phyloP scores from a whole-genome alignment of 2,113 vertebrate species.

The Lycaon pictus region DNA sequence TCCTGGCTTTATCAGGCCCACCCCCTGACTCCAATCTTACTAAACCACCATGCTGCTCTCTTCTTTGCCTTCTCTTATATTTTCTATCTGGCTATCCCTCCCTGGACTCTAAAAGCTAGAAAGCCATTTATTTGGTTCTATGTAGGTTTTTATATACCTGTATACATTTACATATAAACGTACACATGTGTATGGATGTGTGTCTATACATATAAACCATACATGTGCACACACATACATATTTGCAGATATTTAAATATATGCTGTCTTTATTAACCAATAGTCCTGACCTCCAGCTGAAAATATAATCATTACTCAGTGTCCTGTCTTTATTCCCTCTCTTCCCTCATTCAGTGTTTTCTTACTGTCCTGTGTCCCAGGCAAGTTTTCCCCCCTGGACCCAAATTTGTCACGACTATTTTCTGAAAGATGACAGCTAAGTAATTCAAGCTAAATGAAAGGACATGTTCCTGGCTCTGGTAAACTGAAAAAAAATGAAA shows the following conservation, averaged over 20 bases:
- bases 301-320: background rate
- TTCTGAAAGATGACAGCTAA: conserved; percentile 54
- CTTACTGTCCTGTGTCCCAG: background rate
- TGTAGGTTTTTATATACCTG: background rate
- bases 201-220: too few species aligned
- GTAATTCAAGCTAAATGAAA: conserved; percentile 62
- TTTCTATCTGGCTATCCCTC: background rate
- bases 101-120: background rate
- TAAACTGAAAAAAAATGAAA: conserved; percentile 67
- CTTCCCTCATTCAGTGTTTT: background rate
- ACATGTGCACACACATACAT: background rate
- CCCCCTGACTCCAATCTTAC: background rate
- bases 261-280: conserved; percentile 7
- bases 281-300: background rate
- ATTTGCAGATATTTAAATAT: background rate
- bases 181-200: background rate
- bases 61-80: background rate
- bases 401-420: conserved; percentile 45
- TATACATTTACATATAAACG: background rate
- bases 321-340: background rate
- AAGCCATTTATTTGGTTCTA: background rate
- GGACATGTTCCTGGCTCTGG: conserved; percentile 50
- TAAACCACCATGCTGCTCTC: background rate
- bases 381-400: background rate
- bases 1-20: background rate